Evolutionary conservation across 2,797 vertebrate genomes (phyloP), one percentile per base, ranked within the genome.

Genomic region (Nasua narica): DNA sequence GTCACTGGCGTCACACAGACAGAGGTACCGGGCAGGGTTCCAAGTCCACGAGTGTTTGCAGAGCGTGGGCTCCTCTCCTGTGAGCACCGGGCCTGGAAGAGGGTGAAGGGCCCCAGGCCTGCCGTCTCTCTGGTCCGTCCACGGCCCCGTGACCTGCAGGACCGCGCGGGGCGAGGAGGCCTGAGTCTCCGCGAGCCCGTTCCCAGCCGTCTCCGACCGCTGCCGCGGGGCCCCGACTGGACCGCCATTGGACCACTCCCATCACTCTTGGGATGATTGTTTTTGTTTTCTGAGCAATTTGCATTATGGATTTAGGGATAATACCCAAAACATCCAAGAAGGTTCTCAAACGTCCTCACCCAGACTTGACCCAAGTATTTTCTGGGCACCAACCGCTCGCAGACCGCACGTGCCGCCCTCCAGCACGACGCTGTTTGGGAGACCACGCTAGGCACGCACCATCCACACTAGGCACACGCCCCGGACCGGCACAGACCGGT

Each of bases 211-310:
- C 52, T 46, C 18, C 54, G 11, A 43, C 52, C 1, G n/a, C 7
- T 0, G 46, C 29, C 7, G 29, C 0, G 0, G 14, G 35, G 27
- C 52, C 62, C 54, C 8, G 3, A 5, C 6, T 21, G 6, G 0
- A 29, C 32, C 12, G 0, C 12, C 3, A 11, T 18, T 4, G 4
- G 2, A 74, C 7, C 7, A 19, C 29, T 2, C 13, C 27, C 2
- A 8, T 43, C 35, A 40, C 27, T 29, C 32, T 84, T 21, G 21
- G 37, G 23, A 29, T 43, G 43, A 5, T 11, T 72, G 40, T 76
- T 52, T 2, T 32, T 52, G 43, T 65, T 72, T 78, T 65, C 43
- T 29, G 48, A 78, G 25, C 48, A 67, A 5, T 29, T 29, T 1
- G 7, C 48, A 10, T 11, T 27, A 48, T 9, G 40, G 67, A 56